A percentile compares a stretch with the other conserved stretches of the same genome.
phyloP scores from a whole-genome alignment of 2,888 invertebrate species.

The Druceiella hillmani region DNA sequence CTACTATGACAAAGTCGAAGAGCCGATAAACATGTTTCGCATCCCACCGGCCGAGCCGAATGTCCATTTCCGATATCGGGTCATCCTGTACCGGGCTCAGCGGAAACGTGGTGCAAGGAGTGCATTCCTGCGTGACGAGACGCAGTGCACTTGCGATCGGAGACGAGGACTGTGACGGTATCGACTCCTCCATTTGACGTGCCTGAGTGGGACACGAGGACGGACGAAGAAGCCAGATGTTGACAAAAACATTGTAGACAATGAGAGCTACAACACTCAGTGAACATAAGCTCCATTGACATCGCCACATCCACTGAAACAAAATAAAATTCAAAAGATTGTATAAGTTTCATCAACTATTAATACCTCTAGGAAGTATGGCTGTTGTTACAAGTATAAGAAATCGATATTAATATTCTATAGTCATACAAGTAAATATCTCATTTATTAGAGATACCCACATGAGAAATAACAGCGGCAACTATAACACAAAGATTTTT shows the following conservation, averaged over 20 bases:
- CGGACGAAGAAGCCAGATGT: conserved; percentile 40
- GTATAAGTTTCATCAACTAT: not conserved
- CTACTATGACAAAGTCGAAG: conserved; percentile 68
- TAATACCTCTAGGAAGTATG: no score
- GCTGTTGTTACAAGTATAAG: no score
- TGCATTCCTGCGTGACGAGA: conserved; percentile 27
- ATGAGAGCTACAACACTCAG: conserved; percentile 60
- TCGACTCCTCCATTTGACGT: conserved; percentile 25
- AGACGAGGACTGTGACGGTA: conserved; percentile 28
- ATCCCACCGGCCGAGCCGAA: conserved; percentile 71
- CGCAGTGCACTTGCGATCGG: conserved; percentile 26
- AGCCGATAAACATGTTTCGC: conserved; percentile 61
- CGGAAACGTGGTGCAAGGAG: conserved; percentile 34
- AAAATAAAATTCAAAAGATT: conserved; percentile 12
- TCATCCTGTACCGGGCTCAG: conserved; percentile 36
- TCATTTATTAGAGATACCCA: no score
- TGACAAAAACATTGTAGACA: conserved; percentile 47
- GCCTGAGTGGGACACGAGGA: conserved; percentile 28
- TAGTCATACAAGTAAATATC: no score
- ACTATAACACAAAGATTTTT: no score
- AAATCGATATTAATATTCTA: no score
- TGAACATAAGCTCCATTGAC: conserved; percentile 65
- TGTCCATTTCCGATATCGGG: conserved; percentile 54
- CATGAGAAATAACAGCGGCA: no score
- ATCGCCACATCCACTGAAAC: conserved; percentile 49